A percentile compares a stretch with the other conserved stretches of the same genome.
Evolutionary conservation across 2,888 invertebrate species (phyloP).

Genomic region (Ichneumon xanthorius): DNA sequence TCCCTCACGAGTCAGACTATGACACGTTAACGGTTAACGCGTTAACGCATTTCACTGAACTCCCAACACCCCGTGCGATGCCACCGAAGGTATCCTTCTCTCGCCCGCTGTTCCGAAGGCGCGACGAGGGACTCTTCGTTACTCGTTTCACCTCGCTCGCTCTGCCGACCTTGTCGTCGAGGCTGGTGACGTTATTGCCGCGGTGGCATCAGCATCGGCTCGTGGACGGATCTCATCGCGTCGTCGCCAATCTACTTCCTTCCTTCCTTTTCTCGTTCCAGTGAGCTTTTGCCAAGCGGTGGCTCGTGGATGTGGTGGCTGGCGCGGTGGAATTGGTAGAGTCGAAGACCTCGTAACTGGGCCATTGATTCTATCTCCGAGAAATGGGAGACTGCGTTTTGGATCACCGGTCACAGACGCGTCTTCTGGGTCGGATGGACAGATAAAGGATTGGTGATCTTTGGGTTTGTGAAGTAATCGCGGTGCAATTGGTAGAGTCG

Average conservation of each 20-base stretch:
- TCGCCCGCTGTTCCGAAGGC: conserved; percentile 7
- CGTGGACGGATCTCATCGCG: not conserved
- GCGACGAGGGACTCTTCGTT: conserved; percentile 43
- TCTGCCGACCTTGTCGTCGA: conserved; percentile 55
- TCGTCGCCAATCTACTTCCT: conserved; percentile 26
- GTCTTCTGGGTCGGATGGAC: not conserved
- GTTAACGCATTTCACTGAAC: conserved; percentile 75
- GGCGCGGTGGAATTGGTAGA: not conserved
- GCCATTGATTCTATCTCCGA: not conserved
- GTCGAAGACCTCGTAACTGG: conserved; percentile 14
- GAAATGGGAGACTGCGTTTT: not conserved
- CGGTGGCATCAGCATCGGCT: conserved; percentile 31
- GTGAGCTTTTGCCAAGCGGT: conserved; percentile 1
- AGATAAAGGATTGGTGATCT: too few species aligned
- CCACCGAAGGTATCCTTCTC: conserved; percentile 30
- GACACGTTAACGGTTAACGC: conserved; percentile 74
- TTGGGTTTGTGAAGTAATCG: too few species aligned
- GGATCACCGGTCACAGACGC: not conserved
- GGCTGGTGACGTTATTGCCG: conserved; percentile 48
- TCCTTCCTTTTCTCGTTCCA: conserved; percentile 23
- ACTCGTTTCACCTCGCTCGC: conserved; percentile 51
- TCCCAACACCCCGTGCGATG: conserved; percentile 19
- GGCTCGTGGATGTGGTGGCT: conserved; percentile 1
- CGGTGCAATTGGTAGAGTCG: not conserved
- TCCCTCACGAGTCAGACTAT: conserved; percentile 56